A percentile compares a stretch with the other conserved stretches of the same genome.
Conservation (phyloP, 2,888 invertebrate species). For the Philereme transversata region DNA sequence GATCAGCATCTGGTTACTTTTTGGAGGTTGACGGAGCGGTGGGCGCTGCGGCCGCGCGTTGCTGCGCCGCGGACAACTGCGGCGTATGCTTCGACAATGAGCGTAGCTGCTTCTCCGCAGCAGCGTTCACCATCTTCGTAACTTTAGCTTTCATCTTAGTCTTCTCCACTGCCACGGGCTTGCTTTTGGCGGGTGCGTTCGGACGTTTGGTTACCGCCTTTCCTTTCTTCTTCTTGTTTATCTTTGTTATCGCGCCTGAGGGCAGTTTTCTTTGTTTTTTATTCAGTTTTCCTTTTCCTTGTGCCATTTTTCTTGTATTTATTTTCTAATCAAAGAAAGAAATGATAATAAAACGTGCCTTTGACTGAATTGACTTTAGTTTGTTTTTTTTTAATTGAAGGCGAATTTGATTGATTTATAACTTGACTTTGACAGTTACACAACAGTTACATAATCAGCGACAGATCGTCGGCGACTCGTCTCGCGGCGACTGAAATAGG, state of each 20-base stretch:
- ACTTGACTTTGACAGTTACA: no score
- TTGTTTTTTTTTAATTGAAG: no score
- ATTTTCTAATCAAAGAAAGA: no score
- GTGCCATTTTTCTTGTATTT: slow-evolving; percentile 78
- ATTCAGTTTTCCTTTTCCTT: slow-evolving; percentile 81
- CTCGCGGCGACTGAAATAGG: no score
- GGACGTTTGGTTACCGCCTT: slow-evolving; percentile 83
- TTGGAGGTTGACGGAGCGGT: slow-evolving; percentile 70
- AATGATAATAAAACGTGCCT: no score
- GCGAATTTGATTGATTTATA: no score
- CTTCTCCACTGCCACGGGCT: slow-evolving; percentile 82
- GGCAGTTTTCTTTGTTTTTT: slow-evolving; percentile 87
- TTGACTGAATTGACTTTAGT: no score
- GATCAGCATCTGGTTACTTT: slow-evolving; percentile 28
- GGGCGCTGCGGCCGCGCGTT: slow-evolving; percentile 69
- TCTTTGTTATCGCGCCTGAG: slow-evolving; percentile 76
- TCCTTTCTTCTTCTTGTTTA: slow-evolving; percentile 68
- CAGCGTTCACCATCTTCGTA: slow-evolving; percentile 88
- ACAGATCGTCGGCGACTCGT: no score
- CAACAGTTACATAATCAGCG: no score
- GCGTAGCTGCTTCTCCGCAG: slow-evolving; percentile 87
- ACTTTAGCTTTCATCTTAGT: slow-evolving; percentile 87
- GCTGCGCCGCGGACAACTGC: slow-evolving; percentile 77
- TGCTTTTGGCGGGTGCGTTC: slow-evolving; percentile 87
- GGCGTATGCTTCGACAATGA: slow-evolving; percentile 81